Evolutionary conservation across 2,888 invertebrate species (phyloP).

Genomic region (Mesorhabditis spiculigera): DNA sequence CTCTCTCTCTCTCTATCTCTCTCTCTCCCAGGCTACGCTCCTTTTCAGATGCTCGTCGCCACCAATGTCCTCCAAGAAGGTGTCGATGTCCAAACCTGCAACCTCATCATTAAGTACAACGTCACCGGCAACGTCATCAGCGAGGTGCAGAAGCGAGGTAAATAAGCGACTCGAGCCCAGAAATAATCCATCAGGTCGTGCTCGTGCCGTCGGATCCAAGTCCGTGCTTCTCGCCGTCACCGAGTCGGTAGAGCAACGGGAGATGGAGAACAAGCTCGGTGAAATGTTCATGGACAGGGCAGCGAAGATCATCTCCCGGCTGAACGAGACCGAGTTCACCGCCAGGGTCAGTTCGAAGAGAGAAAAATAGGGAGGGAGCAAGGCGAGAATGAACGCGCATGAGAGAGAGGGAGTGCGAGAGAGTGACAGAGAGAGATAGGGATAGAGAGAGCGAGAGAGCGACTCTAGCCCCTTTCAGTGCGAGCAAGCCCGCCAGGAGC

Average conservation of each 20-base stretch:
- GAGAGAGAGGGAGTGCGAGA: neutral
- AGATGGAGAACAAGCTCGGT: neutral
- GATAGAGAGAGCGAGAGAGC: too few relatives aligned
- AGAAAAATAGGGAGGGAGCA: neutral
- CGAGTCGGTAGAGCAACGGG: neutral
- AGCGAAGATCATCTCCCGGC: neutral
- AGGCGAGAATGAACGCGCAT: neutral
- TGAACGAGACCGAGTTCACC: neutral
- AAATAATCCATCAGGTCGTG: conserved; percentile 33
- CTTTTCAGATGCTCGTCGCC: conserved; percentile 42
- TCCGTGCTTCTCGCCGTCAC: conserved; percentile 39
- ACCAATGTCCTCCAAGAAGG: conserved; percentile 57
- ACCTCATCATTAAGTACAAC: conserved; percentile 56
- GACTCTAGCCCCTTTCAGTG: too few relatives aligned
- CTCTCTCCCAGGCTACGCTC: too few relatives aligned
- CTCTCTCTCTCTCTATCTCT: too few relatives aligned
- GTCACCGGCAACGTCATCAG: conserved; percentile 41
- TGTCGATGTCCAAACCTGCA: conserved; percentile 51
- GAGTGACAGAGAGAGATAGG: too few relatives aligned
- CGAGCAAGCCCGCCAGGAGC: too few relatives aligned
- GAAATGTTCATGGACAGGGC: neutral
- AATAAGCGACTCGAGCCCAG: conserved; percentile 2
- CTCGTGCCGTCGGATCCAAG: conserved; percentile 42
- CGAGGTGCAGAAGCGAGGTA: conserved; percentile 36
- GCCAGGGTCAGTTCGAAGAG: neutral